These are phyloP conservation scores for Lynx canadensis DNA, from an alignment of 2,113 vertebrate species.

Conservation along the genomic window DNA sequence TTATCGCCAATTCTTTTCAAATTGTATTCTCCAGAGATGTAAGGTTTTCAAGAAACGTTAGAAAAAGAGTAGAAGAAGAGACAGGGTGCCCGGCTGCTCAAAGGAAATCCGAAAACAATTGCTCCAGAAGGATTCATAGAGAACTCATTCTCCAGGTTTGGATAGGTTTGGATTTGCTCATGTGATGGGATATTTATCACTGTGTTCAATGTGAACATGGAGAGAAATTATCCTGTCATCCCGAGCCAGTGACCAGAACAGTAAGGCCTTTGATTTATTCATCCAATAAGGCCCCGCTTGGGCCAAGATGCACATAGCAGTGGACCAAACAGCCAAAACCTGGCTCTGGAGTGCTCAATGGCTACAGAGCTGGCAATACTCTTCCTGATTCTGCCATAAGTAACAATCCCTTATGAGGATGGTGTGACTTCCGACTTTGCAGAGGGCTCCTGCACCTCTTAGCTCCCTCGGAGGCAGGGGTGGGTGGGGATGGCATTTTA, in stretches of 20 bases:
- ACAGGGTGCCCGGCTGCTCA: neutral
- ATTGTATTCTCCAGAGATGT: neutral
- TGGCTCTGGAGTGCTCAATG: rapidly evolving
- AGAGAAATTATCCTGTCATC: neutral
- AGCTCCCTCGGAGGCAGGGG: neutral
- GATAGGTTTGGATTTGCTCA: neutral
- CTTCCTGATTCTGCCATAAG: neutral
- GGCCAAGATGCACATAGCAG: rapidly evolving
- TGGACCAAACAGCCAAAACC: neutral
- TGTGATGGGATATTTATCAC: neutral
- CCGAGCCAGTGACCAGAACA: neutral
- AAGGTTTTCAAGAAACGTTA: neutral
- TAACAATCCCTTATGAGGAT: neutral
- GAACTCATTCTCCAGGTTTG: neutral
- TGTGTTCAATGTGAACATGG: neutral
- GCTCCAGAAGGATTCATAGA: neutral
- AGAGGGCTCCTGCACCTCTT: neutral
- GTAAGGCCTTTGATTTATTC: neutral
- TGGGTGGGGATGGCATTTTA: no score
- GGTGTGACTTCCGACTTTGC: neutral
- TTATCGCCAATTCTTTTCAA: neutral
- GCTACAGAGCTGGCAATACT: neutral
- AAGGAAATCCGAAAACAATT: neutral
- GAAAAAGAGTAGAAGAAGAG: neutral
- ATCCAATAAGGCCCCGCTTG: neutral